These are phyloP conservation scores for Tholera decimalis DNA, from an alignment of 2,888 invertebrate species.

Conservation along the genomic window DNA sequence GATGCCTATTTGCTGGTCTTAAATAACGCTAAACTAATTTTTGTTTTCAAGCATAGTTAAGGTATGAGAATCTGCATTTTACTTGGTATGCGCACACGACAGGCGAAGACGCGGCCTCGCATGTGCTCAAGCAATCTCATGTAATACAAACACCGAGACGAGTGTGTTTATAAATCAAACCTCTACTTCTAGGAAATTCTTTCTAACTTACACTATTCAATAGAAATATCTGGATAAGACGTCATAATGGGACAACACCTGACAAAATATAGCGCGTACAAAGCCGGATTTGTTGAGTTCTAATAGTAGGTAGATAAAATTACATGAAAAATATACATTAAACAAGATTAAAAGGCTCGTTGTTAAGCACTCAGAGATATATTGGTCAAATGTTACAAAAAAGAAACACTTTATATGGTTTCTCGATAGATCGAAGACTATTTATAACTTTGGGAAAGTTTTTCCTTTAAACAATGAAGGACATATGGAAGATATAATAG, in stretches of 20 bases:
- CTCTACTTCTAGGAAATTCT: constrained; percentile 43
- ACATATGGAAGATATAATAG: neutral
- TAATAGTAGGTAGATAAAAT: neutral
- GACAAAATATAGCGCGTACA: constrained; percentile 42
- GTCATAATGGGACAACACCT: constrained; percentile 56
- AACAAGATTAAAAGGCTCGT: neutral
- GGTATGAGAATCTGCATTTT: too few species aligned
- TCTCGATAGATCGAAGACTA: too few species aligned
- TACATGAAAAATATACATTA: neutral
- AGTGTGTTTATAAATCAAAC: constrained; percentile 54
- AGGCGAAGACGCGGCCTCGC: neutral
- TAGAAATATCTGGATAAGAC: constrained; percentile 45
- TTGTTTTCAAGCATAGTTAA: neutral
- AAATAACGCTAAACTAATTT: too few species aligned
- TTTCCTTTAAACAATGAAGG: neutral
- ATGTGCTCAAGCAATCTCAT: constrained; percentile 2
- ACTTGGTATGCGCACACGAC: neutral
- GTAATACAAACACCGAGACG: constrained; percentile 41
- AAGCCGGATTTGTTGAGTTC: neutral
- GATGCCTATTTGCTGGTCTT: too few species aligned
- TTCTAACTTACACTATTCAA: constrained; percentile 50
- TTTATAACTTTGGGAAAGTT: too few species aligned
- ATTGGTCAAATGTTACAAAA: neutral
- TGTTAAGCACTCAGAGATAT: neutral
- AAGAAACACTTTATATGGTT: too few species aligned